Conservation (phyloP, 2,113 vertebrate genomes). For the Larimichthys crocea region DNA sequence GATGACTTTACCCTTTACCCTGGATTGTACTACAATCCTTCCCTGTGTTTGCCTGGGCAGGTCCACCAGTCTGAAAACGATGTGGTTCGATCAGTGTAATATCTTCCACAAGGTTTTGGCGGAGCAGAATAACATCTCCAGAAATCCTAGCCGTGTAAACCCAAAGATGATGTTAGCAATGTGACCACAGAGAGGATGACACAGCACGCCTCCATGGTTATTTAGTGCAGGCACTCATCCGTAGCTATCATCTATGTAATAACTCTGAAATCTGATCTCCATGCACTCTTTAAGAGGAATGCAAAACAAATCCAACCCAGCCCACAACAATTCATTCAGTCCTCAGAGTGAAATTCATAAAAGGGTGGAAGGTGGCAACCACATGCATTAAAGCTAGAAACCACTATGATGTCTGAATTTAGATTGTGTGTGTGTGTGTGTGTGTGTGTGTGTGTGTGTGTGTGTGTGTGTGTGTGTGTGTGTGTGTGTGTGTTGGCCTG, state of each 20-base stretch:
- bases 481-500: background rate
- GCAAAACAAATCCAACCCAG: slow-evolving; percentile 50
- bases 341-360: slow-evolving; percentile 12
- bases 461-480: background rate
- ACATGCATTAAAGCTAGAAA: slow-evolving; percentile 22
- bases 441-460: background rate
- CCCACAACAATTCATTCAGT: slow-evolving; percentile 14
- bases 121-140: background rate
- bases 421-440: background rate
- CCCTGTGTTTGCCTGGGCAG: background rate
- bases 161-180: slow-evolving; percentile 17
- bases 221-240: slow-evolving; percentile 18
- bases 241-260: background rate
- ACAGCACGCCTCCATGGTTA: background rate
- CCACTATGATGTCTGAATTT: slow-evolving; percentile 10
- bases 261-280: slow-evolving; percentile 21
- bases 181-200: slow-evolving; percentile 16
- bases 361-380: slow-evolving; percentile 12
- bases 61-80: background rate
- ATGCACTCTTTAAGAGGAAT: slow-evolving; percentile 31
- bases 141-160: background rate
- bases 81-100: slow-evolving; percentile 4
- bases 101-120: slow-evolving; percentile 22
- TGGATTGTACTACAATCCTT: background rate
- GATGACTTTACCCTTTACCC: background rate